These are phyloP conservation scores for Phenganax marumi DNA, from an alignment of 92 coral and sea anemone genomes.

Conservation along the genomic window DNA sequence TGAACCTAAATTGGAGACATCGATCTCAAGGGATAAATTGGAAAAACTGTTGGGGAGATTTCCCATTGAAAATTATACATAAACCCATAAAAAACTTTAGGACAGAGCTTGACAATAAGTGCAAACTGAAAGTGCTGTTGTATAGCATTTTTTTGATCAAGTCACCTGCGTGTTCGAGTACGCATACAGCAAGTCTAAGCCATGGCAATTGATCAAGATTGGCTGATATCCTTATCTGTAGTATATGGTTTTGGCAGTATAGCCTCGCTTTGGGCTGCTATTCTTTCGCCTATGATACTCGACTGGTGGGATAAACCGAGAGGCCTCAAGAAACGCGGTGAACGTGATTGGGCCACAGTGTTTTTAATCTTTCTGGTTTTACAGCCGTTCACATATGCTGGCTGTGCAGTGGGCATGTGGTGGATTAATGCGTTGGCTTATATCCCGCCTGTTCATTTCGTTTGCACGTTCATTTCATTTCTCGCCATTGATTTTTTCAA, in stretches of 20 bases:
- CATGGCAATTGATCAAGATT: constrained; percentile 89
- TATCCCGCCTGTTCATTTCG: constrained; percentile 87
- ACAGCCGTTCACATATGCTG: constrained; percentile 91
- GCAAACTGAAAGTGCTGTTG: neutral
- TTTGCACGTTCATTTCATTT: constrained; percentile 77
- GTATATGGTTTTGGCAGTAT: constrained; percentile 89
- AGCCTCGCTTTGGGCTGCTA: constrained; percentile 82
- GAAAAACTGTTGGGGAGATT: too few relatives aligned
- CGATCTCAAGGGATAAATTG: neutral
- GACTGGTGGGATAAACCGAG: constrained; percentile 98
- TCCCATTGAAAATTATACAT: neutral
- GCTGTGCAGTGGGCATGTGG: constrained; percentile 98
- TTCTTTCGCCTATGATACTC: constrained; percentile 84
- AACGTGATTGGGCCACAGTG: constrained; percentile 96
- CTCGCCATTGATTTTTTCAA: constrained; percentile 97
- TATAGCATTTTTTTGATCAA: neutral
- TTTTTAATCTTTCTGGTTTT: constrained; percentile 79
- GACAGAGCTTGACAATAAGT: neutral
- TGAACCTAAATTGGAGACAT: neutral
- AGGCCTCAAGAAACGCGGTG: constrained; percentile 83
- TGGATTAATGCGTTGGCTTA: constrained; percentile 81
- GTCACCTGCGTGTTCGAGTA: neutral
- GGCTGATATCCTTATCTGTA: constrained; percentile 93
- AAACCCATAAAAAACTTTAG: neutral
- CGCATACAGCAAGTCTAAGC: neutral